phyloP scores from a whole-genome alignment of 2,888 invertebrate species.

The Epiblema foenella region DNA sequence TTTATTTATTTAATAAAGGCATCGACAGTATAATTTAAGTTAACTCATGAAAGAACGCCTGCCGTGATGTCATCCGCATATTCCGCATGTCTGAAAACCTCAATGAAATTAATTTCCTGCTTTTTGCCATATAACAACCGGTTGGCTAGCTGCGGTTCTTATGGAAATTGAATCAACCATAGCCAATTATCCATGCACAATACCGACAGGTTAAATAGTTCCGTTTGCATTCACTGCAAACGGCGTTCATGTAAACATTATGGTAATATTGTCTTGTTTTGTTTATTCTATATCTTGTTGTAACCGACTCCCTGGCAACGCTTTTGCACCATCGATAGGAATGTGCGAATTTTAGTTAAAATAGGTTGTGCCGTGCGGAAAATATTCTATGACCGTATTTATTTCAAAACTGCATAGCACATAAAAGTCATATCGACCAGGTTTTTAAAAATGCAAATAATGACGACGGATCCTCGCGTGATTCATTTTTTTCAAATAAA shows the following conservation, averaged over 20 bases:
- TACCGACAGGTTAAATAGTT: conserved; percentile 41
- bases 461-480: too few relatives aligned
- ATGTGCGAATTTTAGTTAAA: background rate
- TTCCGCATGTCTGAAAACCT: conserved; percentile 27
- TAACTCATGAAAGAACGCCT: conserved; percentile 3
- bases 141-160: conserved; percentile 37
- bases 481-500: too few relatives aligned
- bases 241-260: conserved; percentile 28
- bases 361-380: background rate
- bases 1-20: too few relatives aligned
- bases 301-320: background rate
- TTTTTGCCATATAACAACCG: conserved; percentile 25
- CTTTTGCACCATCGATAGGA: background rate
- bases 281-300: conserved; percentile 13
- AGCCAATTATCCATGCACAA: conserved; percentile 40
- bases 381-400: too few relatives aligned
- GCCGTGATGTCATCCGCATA: background rate
- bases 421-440: too few relatives aligned
- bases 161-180: conserved; percentile 40
- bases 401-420: too few relatives aligned
- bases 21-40: background rate
- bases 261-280: conserved; percentile 34
- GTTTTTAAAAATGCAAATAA: too few relatives aligned
- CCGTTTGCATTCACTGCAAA: conserved; percentile 37
- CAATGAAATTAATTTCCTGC: conserved; percentile 41